Evolutionary conservation across 2,113 vertebrate genomes (phyloP), one percentile per base, ranked within the genome.

Genomic region (Leptobrachium leishanense): DNA sequence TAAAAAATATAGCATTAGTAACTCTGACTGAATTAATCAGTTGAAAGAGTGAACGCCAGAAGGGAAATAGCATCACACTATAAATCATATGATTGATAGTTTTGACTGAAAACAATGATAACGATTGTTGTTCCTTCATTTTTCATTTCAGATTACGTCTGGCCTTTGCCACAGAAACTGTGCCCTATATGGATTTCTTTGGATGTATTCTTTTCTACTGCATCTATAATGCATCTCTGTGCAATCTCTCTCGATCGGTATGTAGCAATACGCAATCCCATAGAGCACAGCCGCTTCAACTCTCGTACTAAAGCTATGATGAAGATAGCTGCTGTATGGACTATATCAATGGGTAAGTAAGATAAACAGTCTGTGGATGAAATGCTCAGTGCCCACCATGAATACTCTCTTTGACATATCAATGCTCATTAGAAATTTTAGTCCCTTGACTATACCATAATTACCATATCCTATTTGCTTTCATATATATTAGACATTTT

Each of bases 221-320:
- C 96, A 83, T 98, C 97, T 92, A 99, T 99, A 89, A 98, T 99
- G 97, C 97, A 98, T 90, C 94, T 99, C 84, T 99, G 97, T 71
- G 97, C 97, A 90, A 99, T 99, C 89, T 98, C 97, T 46, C 94
- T 99, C 87, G 97, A 99, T 89, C 96, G 97, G 81, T 99, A 98
- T 84, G 95, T 98, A 82, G 97, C 96, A 90, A 99, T 99, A 90
- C 95, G 97, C 86, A 98, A 98, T 90, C 97, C 97, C 85, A 98
- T 99, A 82, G 96, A 99, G 91, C 97, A 98, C 91, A 99, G 97
- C 88, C 96, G 96, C 89, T 99, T 99, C 92, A 98, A 99, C 91
- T 99, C 97, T 82, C 94, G 96, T 87, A 99, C 97, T 93, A 99
- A 98, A 91, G 97, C 97, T 87, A 96, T 98, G 93, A 92, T 99